Conservation (phyloP, 2,888 invertebrate genomes). For the Steinernema hermaphroditum region DNA sequence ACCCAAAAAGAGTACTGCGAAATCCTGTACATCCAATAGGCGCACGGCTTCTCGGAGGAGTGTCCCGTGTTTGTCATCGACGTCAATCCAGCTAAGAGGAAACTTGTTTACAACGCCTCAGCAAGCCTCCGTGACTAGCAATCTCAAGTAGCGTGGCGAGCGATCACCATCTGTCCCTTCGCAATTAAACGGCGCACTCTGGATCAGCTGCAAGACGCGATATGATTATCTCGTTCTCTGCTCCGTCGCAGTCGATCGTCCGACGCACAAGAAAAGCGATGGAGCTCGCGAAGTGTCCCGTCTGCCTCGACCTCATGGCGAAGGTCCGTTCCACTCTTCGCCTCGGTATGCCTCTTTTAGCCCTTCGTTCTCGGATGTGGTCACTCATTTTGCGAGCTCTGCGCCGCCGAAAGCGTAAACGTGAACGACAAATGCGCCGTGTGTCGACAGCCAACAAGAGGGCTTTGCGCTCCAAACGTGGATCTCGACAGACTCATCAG, state of each 20-base stretch:
- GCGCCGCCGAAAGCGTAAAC: not conserved
- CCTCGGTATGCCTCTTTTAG: not conserved
- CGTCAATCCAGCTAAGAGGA: too few relatives aligned
- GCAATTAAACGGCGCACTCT: not conserved
- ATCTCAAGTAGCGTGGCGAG: not conserved
- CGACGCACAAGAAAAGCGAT: not conserved
- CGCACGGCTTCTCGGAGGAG: too few relatives aligned
- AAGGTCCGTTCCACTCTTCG: not conserved
- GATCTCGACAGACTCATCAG: not conserved
- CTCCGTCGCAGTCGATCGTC: not conserved
- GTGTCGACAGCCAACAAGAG: not conserved
- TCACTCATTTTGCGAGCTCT: conserved; percentile 10
- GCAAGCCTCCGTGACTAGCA: too few relatives aligned
- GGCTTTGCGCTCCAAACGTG: not conserved
- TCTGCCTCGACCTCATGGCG: conserved; percentile 14
- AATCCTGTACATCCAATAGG: too few relatives aligned
- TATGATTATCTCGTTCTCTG: not conserved
- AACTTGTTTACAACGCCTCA: too few relatives aligned
- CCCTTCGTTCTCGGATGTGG: conserved; percentile 8
- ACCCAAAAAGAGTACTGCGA: too few relatives aligned
- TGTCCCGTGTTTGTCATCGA: too few relatives aligned
- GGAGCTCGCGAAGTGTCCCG: conserved; percentile 20
- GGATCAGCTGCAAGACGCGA: conserved; percentile 18
- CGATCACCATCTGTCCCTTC: conserved; percentile 4
- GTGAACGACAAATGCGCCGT: not conserved